These are phyloP conservation scores for Adelges cooleyi DNA, from an alignment of 1,140 invertebrate genomes.

Conservation along the genomic window DNA sequence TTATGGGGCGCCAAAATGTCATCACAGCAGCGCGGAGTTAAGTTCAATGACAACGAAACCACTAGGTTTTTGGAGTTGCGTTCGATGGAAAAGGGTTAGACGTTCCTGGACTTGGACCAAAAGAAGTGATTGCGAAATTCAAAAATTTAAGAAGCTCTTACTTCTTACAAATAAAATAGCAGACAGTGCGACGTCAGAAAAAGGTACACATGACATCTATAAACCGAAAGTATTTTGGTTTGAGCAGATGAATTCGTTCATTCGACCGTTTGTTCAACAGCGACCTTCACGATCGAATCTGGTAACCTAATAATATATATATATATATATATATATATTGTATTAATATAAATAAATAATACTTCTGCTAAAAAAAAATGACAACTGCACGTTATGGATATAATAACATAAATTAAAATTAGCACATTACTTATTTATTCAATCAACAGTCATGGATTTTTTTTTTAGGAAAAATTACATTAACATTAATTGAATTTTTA, in stretches of 20 bases:
- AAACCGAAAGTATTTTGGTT: constrained; percentile 26
- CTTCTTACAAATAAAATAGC: constrained; percentile 21
- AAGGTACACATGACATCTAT: constrained; percentile 8
- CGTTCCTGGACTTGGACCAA: constrained; percentile 19
- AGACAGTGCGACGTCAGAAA: constrained; percentile 5
- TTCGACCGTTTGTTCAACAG: constrained; percentile 6
- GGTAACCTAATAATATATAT: not conserved
- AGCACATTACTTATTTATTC: no score
- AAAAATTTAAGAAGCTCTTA: constrained; percentile 29
- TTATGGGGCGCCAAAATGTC: no score
- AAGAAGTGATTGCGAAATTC: constrained; percentile 20
- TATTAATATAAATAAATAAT: no score
- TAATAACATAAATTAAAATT: no score
- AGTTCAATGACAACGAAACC: not conserved
- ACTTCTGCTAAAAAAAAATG: no score
- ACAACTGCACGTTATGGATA: no score
- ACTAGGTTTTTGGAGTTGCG: not conserved
- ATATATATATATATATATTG: not conserved
- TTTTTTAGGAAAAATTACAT: not conserved
- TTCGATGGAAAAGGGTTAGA: not conserved
- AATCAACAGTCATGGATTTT: not conserved
- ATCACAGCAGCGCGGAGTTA: not conserved
- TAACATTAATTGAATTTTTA: not conserved
- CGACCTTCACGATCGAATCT: not conserved
- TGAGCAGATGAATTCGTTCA: not conserved